Base-by-base conservation (phyloP, 2,797 vertebrate species). In the Acrossocheilus wenchowensis region DNA sequence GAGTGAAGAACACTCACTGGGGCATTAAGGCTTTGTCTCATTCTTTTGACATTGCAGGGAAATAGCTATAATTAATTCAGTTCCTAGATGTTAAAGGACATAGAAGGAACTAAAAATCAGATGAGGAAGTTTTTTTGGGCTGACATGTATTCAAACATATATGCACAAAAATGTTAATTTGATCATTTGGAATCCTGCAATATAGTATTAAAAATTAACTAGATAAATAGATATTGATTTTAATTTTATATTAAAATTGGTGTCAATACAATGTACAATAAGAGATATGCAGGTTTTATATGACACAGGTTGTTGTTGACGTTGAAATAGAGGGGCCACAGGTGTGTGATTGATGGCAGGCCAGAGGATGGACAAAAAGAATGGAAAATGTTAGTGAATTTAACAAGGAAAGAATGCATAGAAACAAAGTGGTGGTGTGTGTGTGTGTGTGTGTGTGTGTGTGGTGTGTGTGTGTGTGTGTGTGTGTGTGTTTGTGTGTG, bases 21-120 rank as follows among this genome's bases (percentile, higher is more conserved):
- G 74, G 81, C 50, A 50, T 45, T 48, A 74, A 41, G 57, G 81
- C 54, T 78, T 84, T 86, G 64, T 72, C 19, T 19, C 52, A 41
- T 6, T 72, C 77, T 83, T 57, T 45, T 48, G 57, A 86, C 78
- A 77, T 84, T 57, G 79, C 52, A 45, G 11, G 81, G 81, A 83
- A 84, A 84, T 14, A 7, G 60, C 73, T 72, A 19, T 48, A 8
- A 66, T 52, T 52, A 84, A 77, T 66, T 48, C 14, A 66, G 45
- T 36, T 30, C 19, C 30, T 12, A 23, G 14, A 52, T 66, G 30
- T 66, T 84, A 52, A 66, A 52, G 26, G 21, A 52, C 60, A 50
- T 34, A 23, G 4, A 14, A 48, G 45, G 45, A 81, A 69, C 45
- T 52, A 69, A 52, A 7, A 36, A 17, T 23, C 2, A 48, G 11